phyloP scores from a whole-genome alignment of 2,888 invertebrate genomes.

The Tupiocoris notatus region DNA sequence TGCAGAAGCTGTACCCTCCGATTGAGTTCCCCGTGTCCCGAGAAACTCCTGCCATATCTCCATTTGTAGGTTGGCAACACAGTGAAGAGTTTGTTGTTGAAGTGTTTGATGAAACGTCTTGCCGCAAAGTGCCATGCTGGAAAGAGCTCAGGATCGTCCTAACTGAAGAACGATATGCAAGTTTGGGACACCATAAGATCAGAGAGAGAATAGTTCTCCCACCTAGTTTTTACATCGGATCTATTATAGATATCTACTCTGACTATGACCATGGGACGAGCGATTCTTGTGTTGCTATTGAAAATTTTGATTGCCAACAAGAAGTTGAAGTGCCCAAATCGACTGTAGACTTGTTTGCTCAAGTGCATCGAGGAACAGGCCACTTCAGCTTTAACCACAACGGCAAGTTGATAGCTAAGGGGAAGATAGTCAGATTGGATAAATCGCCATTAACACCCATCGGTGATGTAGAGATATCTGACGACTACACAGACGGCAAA shows the following conservation, averaged over 20 bases:
- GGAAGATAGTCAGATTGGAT: neutral
- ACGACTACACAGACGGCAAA: neutral
- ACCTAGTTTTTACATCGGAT: neutral
- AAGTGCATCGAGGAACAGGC: neutral
- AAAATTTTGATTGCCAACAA: neutral
- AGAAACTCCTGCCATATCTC: constrained; percentile 50
- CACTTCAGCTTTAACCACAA: constrained; percentile 2
- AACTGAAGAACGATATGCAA: neutral
- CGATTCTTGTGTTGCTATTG: neutral
- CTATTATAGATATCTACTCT: neutral
- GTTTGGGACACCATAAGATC: neutral
- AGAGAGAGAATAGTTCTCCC: constrained; percentile 5
- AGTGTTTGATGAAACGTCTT: neutral
- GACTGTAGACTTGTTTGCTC: neutral
- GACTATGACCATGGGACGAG: neutral
- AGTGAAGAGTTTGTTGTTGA: constrained; percentile 1
- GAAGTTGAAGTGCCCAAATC: neutral
- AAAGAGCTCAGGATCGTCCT: neutral
- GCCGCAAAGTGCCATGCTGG: neutral
- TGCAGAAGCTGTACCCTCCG: constrained; percentile 57
- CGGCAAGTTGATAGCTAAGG: neutral
- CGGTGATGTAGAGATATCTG: no score
- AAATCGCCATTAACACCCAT: no score
- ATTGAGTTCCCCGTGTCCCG: constrained; percentile 59
- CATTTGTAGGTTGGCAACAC: constrained; percentile 55